Percentiles rank a stretch among this genome's conserved stretches.
Evolutionary conservation across 2,113 vertebrate genomes (phyloP).

Genomic region (Gopherus evgoodei): DNA sequence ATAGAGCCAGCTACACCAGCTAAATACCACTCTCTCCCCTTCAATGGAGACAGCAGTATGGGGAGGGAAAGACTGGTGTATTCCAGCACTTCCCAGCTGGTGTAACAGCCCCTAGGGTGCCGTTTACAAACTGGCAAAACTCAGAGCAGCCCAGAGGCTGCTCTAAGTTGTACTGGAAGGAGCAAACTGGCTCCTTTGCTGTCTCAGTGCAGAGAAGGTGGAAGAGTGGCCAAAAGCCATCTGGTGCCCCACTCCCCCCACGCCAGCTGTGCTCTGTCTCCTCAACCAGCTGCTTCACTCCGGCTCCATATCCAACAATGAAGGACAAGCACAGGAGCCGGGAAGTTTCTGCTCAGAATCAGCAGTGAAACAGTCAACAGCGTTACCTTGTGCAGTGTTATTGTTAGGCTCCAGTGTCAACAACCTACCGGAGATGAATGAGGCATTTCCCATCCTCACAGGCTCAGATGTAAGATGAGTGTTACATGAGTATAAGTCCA

Average conservation of each 20-base stretch:
- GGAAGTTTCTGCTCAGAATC: too few relatives aligned
- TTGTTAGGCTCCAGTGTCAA: neutral
- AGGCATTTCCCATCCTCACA: neutral
- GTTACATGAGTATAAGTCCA: neutral
- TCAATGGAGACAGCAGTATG: too few relatives aligned
- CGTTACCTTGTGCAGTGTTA: neutral
- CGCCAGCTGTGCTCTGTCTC: neutral
- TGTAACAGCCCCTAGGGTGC: neutral
- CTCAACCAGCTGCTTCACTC: too few relatives aligned
- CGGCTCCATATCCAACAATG: neutral
- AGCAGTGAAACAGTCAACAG: too few relatives aligned
- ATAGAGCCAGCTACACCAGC: neutral
- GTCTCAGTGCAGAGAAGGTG: neutral
- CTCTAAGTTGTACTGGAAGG: neutral
- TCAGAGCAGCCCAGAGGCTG: rapidly evolving
- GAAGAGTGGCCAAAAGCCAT: neutral
- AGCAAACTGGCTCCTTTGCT: neutral
- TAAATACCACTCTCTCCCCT: too few relatives aligned
- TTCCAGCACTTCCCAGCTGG: neutral
- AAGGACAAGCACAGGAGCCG: too few relatives aligned
- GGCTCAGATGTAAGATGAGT: neutral
- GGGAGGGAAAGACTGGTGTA: neutral
- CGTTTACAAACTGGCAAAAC: neutral
- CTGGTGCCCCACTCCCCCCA: neutral
- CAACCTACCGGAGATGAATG: neutral